Conservation (phyloP, 2,113 vertebrate genomes). For the Salvator merianae region DNA sequence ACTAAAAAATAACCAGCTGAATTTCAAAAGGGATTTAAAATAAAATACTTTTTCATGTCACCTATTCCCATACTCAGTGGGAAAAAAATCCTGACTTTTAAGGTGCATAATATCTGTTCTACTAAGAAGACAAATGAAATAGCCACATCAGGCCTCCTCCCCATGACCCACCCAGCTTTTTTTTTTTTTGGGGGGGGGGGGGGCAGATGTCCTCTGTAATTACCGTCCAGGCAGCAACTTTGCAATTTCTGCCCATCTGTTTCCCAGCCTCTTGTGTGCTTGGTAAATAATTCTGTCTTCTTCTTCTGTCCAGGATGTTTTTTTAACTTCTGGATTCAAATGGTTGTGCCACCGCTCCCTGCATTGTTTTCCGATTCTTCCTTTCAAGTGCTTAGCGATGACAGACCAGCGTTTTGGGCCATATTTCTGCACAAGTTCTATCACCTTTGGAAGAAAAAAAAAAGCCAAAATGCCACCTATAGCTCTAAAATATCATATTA, state of each 20-base stretch:
- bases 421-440: slow-evolving; percentile 98
- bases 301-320: slow-evolving; percentile 99
- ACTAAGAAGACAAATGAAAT: slow-evolving; percentile 33
- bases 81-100: neutral
- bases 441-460: slow-evolving; percentile 88
- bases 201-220: slow-evolving; percentile 63
- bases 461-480: slow-evolving; percentile 76
- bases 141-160: slow-evolving; percentile 24
- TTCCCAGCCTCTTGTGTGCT: slow-evolving; percentile 97
- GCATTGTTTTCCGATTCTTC: slow-evolving; percentile 98
- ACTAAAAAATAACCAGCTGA: too few relatives aligned
- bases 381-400: slow-evolving; percentile 98
- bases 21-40: neutral
- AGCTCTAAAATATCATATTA: slow-evolving; percentile 65
- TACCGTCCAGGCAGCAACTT: slow-evolving; percentile 98
- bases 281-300: slow-evolving; percentile 99
- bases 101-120: slow-evolving; percentile 27
- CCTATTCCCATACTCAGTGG: neutral
- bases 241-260: slow-evolving; percentile 99
- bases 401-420: slow-evolving; percentile 99
- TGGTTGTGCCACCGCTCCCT: slow-evolving; percentile 99
- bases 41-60: neutral
- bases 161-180: slow-evolving; percentile 34
- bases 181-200: slow-evolving; percentile 24
- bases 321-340: slow-evolving; percentile 99